A percentile compares a stretch with the other conserved stretches of the same genome.
phyloP scores from a whole-genome alignment of 2,888 invertebrate genomes.

The Bellardia pandia region DNA sequence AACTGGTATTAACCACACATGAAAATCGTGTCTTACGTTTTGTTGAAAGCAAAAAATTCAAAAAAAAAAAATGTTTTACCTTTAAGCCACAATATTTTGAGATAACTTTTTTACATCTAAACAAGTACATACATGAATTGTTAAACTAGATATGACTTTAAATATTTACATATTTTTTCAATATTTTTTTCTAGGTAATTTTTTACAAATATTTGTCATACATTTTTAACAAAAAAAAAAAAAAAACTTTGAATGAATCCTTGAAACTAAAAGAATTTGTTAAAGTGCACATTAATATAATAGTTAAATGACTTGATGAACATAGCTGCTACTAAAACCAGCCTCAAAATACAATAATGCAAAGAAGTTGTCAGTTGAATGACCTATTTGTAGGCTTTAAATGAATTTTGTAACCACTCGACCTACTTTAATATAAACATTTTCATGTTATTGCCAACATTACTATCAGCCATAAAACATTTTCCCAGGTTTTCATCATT shows the following conservation, averaged over 20 bases:
- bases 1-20: constrained; percentile 42
- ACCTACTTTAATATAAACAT: too few species aligned
- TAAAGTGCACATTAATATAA: too few species aligned
- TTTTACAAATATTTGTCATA: constrained; percentile 26
- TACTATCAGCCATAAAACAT: neutral
- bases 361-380: too few species aligned
- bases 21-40: constrained; percentile 66
- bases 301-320: too few species aligned
- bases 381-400: too few species aligned
- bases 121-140: neutral
- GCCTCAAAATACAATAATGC: too few species aligned
- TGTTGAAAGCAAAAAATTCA: constrained; percentile 29
- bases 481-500: neutral
- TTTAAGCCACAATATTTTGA: constrained; percentile 37
- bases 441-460: neutral
- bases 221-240: neutral
- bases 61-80: constrained; percentile 33
- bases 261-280: constrained; percentile 20
- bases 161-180: constrained; percentile 39
- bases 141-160: constrained; percentile 7
- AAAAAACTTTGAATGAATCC: constrained; percentile 7
- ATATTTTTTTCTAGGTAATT: constrained; percentile 1
- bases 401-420: too few species aligned
- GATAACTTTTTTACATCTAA: neutral
- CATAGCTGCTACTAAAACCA: too few species aligned